Evolutionary conservation across 1,140 invertebrate genomes (phyloP).

Genomic region (Drosophila tani): DNA sequence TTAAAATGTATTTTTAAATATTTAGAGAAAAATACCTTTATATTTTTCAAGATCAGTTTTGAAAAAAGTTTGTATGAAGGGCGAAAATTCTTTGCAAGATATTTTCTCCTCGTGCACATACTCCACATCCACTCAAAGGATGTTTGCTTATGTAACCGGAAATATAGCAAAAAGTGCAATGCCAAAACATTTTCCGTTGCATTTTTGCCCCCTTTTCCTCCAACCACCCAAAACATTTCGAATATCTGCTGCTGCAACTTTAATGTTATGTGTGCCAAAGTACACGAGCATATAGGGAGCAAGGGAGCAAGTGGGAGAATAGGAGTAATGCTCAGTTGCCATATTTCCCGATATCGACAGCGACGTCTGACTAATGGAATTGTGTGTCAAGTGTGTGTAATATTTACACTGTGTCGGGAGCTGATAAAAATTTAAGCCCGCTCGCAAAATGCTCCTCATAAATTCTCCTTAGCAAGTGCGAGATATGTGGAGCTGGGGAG

Average conservation of each 20-base stretch:
- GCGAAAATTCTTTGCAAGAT: not conserved
- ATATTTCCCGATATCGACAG: constrained; percentile 79
- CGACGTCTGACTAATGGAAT: constrained; percentile 81
- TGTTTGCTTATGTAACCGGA: constrained; percentile 81
- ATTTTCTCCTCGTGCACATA: constrained; percentile 12
- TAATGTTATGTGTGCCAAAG: constrained; percentile 80
- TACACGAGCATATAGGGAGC: constrained; percentile 9
- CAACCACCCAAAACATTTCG: not conserved
- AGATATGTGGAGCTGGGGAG: not conserved
- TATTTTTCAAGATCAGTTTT: not conserved
- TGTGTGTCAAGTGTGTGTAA: constrained; percentile 83
- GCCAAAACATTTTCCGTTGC: constrained; percentile 82
- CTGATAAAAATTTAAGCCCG: constrained; percentile 81
- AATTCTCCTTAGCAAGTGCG: constrained; percentile 61
- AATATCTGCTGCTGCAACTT: constrained; percentile 60
- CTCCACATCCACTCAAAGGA: constrained; percentile 24
- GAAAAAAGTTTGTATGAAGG: too few relatives aligned
- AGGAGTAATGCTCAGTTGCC: constrained; percentile 48
- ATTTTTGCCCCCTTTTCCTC: constrained; percentile 37
- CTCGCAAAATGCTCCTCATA: constrained; percentile 66
- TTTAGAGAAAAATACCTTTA: not conserved
- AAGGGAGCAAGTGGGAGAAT: not conserved
- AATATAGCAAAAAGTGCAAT: constrained; percentile 82
- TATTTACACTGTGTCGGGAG: constrained; percentile 83
- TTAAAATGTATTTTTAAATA: not conserved